These are phyloP conservation scores for Halesus radiatus DNA, from an alignment of 1,140 invertebrate species.

Conservation along the genomic window DNA sequence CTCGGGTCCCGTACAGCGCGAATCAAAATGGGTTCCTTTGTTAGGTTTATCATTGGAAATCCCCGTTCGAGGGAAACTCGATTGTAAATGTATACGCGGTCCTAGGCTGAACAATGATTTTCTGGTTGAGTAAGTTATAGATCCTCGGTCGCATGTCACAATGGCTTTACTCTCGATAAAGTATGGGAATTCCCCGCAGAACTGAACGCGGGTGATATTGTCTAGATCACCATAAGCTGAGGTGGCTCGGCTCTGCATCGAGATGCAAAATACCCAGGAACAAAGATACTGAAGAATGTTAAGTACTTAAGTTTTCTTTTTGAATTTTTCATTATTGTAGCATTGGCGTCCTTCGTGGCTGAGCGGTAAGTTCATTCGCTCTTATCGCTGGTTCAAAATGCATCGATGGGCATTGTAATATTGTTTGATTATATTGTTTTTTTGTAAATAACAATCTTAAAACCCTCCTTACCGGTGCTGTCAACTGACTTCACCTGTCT, in stretches of 20 bases:
- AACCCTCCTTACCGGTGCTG: too few species aligned
- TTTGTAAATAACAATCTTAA: too few species aligned
- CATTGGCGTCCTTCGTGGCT: too few species aligned
- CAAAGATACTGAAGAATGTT: too few species aligned
- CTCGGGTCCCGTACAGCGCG: neutral
- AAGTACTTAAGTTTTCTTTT: too few species aligned
- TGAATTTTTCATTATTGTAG: too few species aligned
- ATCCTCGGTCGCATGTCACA: slow-evolving; percentile 35
- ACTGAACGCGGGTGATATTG: neutral
- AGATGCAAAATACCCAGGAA: slow-evolving; percentile 16
- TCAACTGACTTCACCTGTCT: too few species aligned
- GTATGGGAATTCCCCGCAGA: slow-evolving; percentile 23
- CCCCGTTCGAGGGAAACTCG: slow-evolving; percentile 3
- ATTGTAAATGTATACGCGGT: slow-evolving; percentile 2
- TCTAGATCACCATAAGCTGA: neutral
- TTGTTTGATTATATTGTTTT: too few species aligned
- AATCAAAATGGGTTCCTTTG: slow-evolving; percentile 20
- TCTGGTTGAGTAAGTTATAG: slow-evolving; percentile 26
- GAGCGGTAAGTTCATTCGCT: too few species aligned
- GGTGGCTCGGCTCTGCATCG: neutral
- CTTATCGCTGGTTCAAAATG: too few species aligned
- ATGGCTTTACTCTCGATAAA: slow-evolving; percentile 20
- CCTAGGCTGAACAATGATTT: slow-evolving; percentile 26
- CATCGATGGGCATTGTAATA: too few species aligned
- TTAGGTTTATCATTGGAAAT: slow-evolving; percentile 21